Conservation (phyloP, 53 echinoderm and acorn worm genomes). For the Arbacia lixula region DNA sequence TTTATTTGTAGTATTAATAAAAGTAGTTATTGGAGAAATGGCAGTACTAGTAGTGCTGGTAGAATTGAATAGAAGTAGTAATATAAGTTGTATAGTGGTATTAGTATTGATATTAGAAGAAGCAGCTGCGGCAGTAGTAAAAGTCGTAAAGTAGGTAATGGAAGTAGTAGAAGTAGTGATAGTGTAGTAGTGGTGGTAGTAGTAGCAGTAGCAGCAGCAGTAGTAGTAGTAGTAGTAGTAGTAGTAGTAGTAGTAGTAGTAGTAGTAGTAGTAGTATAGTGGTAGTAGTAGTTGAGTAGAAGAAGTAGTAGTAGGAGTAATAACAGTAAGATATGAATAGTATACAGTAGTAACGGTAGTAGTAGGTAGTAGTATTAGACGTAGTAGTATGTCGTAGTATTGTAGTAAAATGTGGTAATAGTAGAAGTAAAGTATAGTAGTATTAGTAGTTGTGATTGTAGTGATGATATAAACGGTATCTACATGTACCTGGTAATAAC, state of each 20-base stretch:
- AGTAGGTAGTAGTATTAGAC: background rate
- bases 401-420: background rate
- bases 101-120: too few species aligned
- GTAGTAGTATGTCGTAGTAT: background rate
- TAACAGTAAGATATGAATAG: background rate
- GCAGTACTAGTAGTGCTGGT: background rate
- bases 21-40: background rate
- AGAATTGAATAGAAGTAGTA: background rate
- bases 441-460: background rate
- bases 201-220: background rate
- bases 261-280: conserved; percentile 20
- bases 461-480: background rate
- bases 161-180: too few species aligned
- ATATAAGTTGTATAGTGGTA: background rate
- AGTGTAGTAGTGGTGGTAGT: background rate
- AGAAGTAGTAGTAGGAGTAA: background rate
- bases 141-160: background rate
- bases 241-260: background rate
- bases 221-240: background rate
- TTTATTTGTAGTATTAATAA: background rate
- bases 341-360: background rate
- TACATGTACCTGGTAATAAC: background rate
- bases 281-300: background rate
- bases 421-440: background rate
- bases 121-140: too few species aligned